Evolutionary conservation across 2,888 invertebrate genomes (phyloP), one percentile per base, ranked within the genome.

Genomic region (Tholera decimalis): DNA sequence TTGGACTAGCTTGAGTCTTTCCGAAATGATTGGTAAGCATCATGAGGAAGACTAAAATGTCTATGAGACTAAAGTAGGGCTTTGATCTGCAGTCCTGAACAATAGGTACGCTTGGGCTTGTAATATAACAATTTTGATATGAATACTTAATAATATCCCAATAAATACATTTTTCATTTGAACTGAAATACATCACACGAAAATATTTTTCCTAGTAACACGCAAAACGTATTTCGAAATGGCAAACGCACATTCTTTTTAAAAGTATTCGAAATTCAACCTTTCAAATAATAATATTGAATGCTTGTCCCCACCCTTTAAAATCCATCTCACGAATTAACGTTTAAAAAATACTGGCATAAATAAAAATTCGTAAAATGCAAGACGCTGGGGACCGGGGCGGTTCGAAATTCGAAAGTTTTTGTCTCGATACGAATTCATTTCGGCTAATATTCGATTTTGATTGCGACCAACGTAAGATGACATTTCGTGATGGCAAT

Each of bases 311-410:
- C 77, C 82, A 63, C 77, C 82, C 79, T 70, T 66, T 83, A 82
- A 89, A 93, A 93, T 89, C 90, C 92, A 94, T 93, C 88, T 90
- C 85, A 85, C 72, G 89, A 89, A 93, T 93, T 93, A 91, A 87
- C 89, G 85, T 90, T 89, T 76, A 88, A 76, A 88, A 90, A 91
- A 92, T 89, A 85, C 83, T 89, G 84, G 87, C 87, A 88, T 86
- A 87, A 90, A 91, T 85, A 86, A 85, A 85, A 86, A 89, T 82
- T 86, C 88, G 83, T 85, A 87, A 92, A 90, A 91, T 82, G 81
- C 83, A 69, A 79, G 84, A 80, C 88, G 83, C 90, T 77, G 60
- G 84, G 89, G 90, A 89, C 84, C 72, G 70, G 84, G 77, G 81
- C 75, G 73, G 63, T 79, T 83, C 76, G 70, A 85, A 86, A 83